phyloP scores from a whole-genome alignment of 2,888 invertebrate species.

The Antheraea assamensis region DNA sequence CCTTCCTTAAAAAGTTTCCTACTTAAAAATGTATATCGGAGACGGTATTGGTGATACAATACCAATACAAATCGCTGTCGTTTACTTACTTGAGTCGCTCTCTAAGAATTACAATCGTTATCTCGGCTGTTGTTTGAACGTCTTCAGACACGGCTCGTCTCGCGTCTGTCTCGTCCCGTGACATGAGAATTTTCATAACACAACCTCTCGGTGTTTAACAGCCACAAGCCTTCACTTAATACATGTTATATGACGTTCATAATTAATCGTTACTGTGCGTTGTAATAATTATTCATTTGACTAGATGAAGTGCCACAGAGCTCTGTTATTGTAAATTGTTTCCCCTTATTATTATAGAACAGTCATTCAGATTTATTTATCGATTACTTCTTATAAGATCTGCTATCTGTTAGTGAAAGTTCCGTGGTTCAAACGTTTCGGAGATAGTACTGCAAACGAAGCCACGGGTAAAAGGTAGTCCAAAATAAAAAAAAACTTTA shows the following conservation, averaged over 20 bases:
- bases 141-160: constrained; percentile 26
- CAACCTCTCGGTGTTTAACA: constrained; percentile 19
- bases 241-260: not conserved
- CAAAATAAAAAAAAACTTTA: too few relatives aligned
- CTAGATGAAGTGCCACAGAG: too few relatives aligned
- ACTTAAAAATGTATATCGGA: too few relatives aligned
- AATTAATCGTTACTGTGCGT: not conserved
- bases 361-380: not conserved
- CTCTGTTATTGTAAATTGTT: not conserved
- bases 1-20: too few relatives aligned
- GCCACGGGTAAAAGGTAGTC: too few relatives aligned
- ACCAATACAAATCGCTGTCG: not conserved
- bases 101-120: constrained; percentile 21
- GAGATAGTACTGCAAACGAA: too few relatives aligned
- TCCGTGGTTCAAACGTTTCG: too few relatives aligned
- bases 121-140: constrained; percentile 25
- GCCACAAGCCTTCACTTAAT: constrained; percentile 20
- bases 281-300: not conserved
- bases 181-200: constrained; percentile 34
- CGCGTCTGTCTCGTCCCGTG: constrained; percentile 28
- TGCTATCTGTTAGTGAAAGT: too few relatives aligned
- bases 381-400: too few relatives aligned
- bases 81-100: not conserved
- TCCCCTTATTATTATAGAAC: not conserved
- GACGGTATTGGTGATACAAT: not conserved